phyloP scores from a whole-genome alignment of 2,113 vertebrate genomes.

The Coptodon bakossiorum region DNA sequence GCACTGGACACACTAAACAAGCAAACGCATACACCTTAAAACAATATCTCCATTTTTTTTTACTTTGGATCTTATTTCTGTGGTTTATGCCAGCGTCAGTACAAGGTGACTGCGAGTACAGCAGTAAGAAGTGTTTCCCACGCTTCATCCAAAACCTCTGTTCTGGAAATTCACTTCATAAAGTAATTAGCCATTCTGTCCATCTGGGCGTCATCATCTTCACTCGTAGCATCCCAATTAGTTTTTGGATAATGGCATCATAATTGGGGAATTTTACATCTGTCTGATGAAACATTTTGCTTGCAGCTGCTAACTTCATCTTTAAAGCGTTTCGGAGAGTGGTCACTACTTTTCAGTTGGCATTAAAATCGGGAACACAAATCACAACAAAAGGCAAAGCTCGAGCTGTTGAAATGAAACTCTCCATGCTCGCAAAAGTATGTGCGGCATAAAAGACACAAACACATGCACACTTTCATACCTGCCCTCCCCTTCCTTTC shows the following conservation, averaged over 20 bases:
- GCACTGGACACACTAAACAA: background rate
- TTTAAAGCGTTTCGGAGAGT: background rate
- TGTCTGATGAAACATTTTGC: background rate
- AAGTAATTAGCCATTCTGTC: background rate
- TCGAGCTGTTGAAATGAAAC: background rate
- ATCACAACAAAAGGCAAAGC: background rate
- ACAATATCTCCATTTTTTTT: background rate
- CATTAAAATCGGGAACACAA: background rate
- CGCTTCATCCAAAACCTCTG: background rate
- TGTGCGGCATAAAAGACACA: background rate
- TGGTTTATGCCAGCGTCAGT: background rate
- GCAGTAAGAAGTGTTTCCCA: background rate
- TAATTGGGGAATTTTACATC: background rate
- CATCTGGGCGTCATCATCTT: background rate
- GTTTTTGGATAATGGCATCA: background rate
- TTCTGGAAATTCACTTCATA: background rate
- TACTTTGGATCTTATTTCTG: background rate
- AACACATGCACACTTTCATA: slow-evolving; percentile 15
- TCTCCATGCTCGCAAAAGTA: background rate
- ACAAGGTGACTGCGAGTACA: background rate
- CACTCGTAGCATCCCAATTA: background rate
- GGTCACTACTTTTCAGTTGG: background rate
- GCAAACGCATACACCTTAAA: background rate
- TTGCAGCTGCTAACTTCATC: background rate
- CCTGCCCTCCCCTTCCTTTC: slow-evolving; percentile 4